These are phyloP conservation scores for Maniola hyperantus DNA, from an alignment of 2,888 invertebrate species.

Conservation along the genomic window DNA sequence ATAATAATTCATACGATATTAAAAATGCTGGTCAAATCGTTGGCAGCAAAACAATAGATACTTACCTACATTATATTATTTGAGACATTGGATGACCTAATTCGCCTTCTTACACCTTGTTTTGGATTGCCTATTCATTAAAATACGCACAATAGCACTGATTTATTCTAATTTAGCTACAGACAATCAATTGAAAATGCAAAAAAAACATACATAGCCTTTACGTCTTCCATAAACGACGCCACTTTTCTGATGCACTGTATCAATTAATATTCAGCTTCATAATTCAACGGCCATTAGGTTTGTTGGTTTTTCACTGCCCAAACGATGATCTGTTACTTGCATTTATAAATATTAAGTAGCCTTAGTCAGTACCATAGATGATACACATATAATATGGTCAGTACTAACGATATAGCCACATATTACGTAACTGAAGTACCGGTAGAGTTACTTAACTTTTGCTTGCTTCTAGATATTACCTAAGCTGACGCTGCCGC, in stretches of 20 bases:
- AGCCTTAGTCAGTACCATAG: background rate
- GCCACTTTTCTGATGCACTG: background rate
- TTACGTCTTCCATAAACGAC: background rate
- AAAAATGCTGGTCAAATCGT: slow-evolving; percentile 25
- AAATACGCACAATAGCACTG: background rate
- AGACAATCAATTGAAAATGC: too few relatives aligned
- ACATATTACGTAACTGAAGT: background rate
- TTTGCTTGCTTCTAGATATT: too few relatives aligned
- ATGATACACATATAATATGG: background rate
- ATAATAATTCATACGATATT: too few relatives aligned
- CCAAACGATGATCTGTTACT: slow-evolving; percentile 7
- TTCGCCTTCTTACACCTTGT: slow-evolving; percentile 1
- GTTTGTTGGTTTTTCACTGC: slow-evolving; percentile 11
- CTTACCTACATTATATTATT: too few relatives aligned
- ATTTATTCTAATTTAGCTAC: too few relatives aligned
- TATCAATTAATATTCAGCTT: background rate
- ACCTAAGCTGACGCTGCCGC: too few relatives aligned
- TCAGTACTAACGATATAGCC: too few relatives aligned
- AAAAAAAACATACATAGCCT: background rate
- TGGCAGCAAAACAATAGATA: slow-evolving; percentile 14
- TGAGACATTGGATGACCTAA: slow-evolving; percentile 10
- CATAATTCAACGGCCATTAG: background rate
- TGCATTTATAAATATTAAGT: background rate
- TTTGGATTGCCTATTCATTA: background rate
- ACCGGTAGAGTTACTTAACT: background rate